Evolutionary conservation across 2,113 vertebrate genomes (phyloP).

Genomic region (Connochaetes taurinus): DNA sequence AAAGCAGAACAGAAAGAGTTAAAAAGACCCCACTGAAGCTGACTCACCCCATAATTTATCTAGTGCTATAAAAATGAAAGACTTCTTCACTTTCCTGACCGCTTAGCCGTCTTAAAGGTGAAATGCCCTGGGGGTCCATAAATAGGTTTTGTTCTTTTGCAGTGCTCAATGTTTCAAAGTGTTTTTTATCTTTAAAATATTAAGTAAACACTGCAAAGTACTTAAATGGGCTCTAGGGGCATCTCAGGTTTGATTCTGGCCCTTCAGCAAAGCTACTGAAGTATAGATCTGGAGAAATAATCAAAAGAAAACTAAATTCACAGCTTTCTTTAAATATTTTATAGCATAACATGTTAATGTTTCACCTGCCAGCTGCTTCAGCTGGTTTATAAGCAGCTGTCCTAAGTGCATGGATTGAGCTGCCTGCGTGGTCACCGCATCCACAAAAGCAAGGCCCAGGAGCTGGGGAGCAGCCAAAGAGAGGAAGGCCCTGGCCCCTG

Average conservation of each 20-base stretch:
- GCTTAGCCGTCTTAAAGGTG: conserved; percentile 55
- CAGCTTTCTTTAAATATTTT: conserved; percentile 55
- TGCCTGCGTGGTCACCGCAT: rapidly evolving
- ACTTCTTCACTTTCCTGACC: neutral
- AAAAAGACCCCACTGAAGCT: neutral
- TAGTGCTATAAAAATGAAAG: conserved; percentile 47
- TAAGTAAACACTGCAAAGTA: conserved; percentile 54
- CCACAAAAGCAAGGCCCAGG: neutral
- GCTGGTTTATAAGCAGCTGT: neutral
- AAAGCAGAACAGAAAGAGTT: neutral
- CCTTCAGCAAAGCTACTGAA: conserved; percentile 38
- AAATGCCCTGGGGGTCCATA: conserved; percentile 50
- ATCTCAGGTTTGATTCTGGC: conserved; percentile 8
- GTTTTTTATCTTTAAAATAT: conserved; percentile 64
- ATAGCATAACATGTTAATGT: neutral
- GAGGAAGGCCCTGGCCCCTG: neutral
- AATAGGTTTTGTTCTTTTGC: conserved; percentile 52
- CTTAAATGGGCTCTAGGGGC: conserved; percentile 23
- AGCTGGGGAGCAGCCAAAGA: neutral
- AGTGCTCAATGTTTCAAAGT: conserved; percentile 18
- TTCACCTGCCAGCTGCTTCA: neutral
- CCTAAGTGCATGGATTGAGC: neutral
- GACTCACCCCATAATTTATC: conserved; percentile 12
- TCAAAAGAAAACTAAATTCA: conserved; percentile 56
- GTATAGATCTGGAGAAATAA: conserved; percentile 11